A percentile compares a stretch with the other conserved stretches of the same genome.
These are phyloP conservation scores for Caretta caretta DNA, from an alignment of 2,113 vertebrate species.

Conservation along the genomic window DNA sequence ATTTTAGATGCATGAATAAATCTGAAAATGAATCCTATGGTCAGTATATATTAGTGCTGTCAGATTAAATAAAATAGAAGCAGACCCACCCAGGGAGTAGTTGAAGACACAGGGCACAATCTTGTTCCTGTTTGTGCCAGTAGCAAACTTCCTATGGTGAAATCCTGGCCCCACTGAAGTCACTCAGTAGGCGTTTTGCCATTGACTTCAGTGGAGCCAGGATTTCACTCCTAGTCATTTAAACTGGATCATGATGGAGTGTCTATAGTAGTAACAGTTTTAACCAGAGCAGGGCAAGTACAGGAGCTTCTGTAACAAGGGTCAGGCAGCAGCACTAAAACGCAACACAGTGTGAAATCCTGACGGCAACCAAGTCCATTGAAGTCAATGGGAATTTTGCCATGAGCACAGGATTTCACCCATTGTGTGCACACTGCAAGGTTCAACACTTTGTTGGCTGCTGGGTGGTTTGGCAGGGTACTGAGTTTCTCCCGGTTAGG, in stretches of 20 bases:
- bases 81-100: neutral
- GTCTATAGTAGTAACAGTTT: neutral
- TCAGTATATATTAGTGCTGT: neutral
- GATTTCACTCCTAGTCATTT: neutral
- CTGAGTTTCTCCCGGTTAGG: neutral
- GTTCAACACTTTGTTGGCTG: neutral
- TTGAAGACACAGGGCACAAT: neutral
- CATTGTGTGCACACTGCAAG: neutral
- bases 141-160: neutral
- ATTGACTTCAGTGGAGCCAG: neutral
- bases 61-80: neutral
- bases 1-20: neutral
- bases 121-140: neutral
- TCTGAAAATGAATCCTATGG: neutral
- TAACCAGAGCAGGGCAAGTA: neutral
- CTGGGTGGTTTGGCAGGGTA: neutral
- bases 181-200: neutral
- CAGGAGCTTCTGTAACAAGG: neutral
- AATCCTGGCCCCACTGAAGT: neutral
- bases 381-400: neutral
- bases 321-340: neutral
- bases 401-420: neutral
- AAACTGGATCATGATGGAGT: neutral
- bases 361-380: neutral
- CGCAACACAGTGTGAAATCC: neutral